Percentiles rank a stretch among this genome's conserved stretches.
phyloP scores from a whole-genome alignment of 2,113 vertebrate genomes.

The Daphoenositta chrysoptera region DNA sequence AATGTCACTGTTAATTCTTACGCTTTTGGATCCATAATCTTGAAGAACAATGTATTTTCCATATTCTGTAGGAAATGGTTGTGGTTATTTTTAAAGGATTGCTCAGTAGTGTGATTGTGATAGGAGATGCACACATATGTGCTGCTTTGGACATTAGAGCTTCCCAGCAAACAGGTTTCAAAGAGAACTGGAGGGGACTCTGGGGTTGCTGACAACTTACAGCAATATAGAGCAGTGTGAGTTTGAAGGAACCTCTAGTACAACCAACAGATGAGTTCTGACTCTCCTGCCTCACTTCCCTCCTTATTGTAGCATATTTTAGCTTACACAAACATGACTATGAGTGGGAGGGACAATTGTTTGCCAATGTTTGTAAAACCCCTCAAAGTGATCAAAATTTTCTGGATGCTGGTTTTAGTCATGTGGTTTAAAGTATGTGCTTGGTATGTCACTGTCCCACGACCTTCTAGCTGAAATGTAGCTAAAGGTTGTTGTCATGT shows the following conservation, averaged over 20 bases:
- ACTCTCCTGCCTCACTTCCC: neutral
- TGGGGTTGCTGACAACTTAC: neutral
- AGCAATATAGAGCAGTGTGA: neutral
- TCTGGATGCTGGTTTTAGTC: neutral
- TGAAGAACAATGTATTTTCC: neutral
- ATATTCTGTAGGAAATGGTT: neutral
- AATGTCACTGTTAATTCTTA: neutral
- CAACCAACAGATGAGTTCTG: neutral
- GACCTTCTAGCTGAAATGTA: neutral
- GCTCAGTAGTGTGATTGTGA: neutral
- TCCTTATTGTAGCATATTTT: neutral
- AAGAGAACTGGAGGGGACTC: neutral
- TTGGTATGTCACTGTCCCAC: neutral
- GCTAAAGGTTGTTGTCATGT: neutral
- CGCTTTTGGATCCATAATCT: neutral
- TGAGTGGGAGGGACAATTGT: neutral
- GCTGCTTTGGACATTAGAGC: neutral
- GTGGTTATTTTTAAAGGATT: neutral
- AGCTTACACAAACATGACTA: neutral
- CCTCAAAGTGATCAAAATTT: neutral
- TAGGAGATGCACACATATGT: accelerated
- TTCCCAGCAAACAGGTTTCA: neutral
- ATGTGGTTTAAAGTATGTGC: neutral
- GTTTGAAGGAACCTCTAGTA: neutral
- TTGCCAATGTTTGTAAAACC: neutral